A percentile compares a stretch with the other conserved stretches of the same genome.
phyloP scores from a whole-genome alignment of 1,140 invertebrate genomes.

The Thaumetopoea pityocampa region DNA sequence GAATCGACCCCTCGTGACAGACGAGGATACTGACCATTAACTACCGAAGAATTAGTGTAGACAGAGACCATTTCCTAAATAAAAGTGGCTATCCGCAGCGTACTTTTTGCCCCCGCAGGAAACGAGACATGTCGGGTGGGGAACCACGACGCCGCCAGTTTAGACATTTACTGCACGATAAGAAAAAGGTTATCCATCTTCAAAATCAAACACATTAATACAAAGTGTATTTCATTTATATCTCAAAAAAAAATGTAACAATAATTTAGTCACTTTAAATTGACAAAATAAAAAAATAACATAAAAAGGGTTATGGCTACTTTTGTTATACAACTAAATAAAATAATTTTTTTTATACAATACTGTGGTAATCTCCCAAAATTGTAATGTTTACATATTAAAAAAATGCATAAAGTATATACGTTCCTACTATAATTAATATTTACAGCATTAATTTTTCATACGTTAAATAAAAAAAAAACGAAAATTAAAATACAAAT shows the following conservation, averaged over 20 bases:
- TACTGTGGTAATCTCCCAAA: constrained; percentile 16
- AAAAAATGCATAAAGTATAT: constrained; percentile 16
- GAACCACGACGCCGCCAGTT: too few species aligned
- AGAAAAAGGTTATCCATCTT: too few species aligned
- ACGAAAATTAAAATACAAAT: too few species aligned
- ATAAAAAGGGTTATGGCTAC: constrained; percentile 19
- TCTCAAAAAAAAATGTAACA: constrained; percentile 19
- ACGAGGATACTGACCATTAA: too few species aligned
- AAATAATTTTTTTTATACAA: constrained; percentile 11
- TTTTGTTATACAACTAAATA: constrained; percentile 16
- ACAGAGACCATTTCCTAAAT: too few species aligned
- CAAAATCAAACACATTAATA: constrained; percentile 11
- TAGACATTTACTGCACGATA: too few species aligned
- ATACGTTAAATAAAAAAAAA: too few species aligned
- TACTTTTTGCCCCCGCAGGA: too few species aligned
- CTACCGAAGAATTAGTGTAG: too few species aligned
- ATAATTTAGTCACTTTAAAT: constrained; percentile 19
- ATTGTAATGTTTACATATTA: constrained; percentile 14
- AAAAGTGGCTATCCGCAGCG: too few species aligned
- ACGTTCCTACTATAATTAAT: constrained; percentile 10
- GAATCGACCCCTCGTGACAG: too few species aligned
- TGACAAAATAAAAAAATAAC: constrained; percentile 19
- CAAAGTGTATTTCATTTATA: constrained; percentile 18
- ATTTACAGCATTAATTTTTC: constrained; percentile 21
- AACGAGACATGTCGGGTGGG: too few species aligned